A percentile compares a stretch with the other conserved stretches of the same genome.
Evolutionary conservation across 2,797 vertebrate species (phyloP).

Genomic region (Oophaga sylvatica): DNA sequence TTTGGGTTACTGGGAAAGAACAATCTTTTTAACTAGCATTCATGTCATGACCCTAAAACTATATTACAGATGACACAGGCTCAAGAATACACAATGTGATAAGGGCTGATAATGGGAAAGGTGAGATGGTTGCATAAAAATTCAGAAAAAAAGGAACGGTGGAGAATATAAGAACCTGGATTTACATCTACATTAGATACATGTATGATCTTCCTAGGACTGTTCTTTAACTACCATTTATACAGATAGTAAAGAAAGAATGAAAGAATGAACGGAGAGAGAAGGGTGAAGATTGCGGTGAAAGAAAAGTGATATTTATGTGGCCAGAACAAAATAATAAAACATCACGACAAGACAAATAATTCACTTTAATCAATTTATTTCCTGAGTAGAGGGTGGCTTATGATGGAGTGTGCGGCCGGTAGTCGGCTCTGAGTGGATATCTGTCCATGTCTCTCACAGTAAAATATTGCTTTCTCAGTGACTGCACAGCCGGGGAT

Average conservation of each 20-base stretch:
- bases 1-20: no score
- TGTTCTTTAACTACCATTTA: neutral
- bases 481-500: conserved; percentile 68
- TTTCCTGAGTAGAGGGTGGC: conserved; percentile 68
- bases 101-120: neutral
- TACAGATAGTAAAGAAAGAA: neutral
- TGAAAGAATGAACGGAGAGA: neutral
- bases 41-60: no score
- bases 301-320: conserved; percentile 54
- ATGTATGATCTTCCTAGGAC: neutral
- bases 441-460: conserved; percentile 62
- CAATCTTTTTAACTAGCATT: no score
- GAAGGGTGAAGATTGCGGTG: neutral
- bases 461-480: conserved; percentile 68
- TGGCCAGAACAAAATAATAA: conserved; percentile 61
- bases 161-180: neutral
- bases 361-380: conserved; percentile 70
- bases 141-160: neutral
- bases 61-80: no score
- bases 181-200: neutral
- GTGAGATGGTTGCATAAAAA: neutral
- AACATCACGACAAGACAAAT: conserved; percentile 65
- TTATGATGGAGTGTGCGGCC: conserved; percentile 69
- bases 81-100: no score
- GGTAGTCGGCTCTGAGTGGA: conserved; percentile 60